These are phyloP conservation scores for Choristoneura fumiferana DNA, from an alignment of 1,140 invertebrate species.

Conservation along the genomic window DNA sequence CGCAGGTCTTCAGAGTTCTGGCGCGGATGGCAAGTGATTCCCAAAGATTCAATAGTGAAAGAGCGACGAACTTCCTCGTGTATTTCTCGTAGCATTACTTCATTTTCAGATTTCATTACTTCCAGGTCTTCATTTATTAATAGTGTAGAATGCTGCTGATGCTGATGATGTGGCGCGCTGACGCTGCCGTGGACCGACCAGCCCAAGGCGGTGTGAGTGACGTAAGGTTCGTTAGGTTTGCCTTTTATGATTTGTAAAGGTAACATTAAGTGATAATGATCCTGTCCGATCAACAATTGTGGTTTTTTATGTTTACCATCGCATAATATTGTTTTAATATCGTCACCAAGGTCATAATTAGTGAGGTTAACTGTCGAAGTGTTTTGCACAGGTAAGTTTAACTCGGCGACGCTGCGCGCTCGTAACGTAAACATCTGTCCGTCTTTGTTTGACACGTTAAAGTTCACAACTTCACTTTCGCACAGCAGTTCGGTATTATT, in stretches of 20 bases:
- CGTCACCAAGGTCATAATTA: not conserved
- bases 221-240: not conserved
- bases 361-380: not conserved
- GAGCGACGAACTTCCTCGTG: not conserved
- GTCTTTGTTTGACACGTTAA: constrained; percentile 20
- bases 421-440: constrained; percentile 16
- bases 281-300: not conserved
- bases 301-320: not conserved
- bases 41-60: not conserved
- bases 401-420: constrained; percentile 1
- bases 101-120: constrained; percentile 2
- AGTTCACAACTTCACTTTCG: not conserved
- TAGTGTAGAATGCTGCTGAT: not conserved
- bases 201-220: not conserved
- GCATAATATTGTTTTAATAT: not conserved
- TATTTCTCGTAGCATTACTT: too few relatives aligned
- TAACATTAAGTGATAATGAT: not conserved
- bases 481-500: constrained; percentile 15
- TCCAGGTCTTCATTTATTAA: constrained; percentile 7
- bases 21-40: too few relatives aligned
- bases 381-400: not conserved
- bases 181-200: not conserved
- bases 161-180: not conserved
- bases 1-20: too few relatives aligned
- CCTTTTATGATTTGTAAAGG: not conserved